Evolutionary conservation across 1,140 invertebrate genomes (phyloP), one percentile per base, ranked within the genome.

Genomic region (Drosophila arawakana): DNA sequence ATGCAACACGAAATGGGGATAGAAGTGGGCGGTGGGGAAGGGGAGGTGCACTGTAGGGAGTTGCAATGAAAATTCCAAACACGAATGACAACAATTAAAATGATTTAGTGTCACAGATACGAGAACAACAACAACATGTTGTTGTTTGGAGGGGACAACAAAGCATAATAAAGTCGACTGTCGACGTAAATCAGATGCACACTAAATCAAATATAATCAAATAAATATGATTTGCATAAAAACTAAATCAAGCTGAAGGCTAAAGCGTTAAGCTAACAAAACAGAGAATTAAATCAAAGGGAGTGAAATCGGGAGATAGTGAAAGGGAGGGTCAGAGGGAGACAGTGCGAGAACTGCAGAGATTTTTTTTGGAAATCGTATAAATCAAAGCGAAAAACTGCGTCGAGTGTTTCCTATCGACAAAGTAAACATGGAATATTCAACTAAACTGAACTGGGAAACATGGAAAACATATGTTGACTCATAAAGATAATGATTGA

Each of bases 151-250:
- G 5, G 18, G 41, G 41, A 47, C 35, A 67, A 61, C 49, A 69
- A 60, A 69, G 67, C 83, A 88, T 88, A 86, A 86, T 86, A 88
- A 86, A 83, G 69, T 88, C 76, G 30, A 66, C 79, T 88, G 79
- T 82, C 83, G 83, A 49, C 76, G 84, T 88, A 89, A 88, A 88
- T 88, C 83, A 88, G 84, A 49, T 55, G 44, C 49, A 72, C 80
- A 78, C 77, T 88, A 89, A 88, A 88, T 88, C 83, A 88, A 71
- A 80, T 59, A 62, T 79, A 77, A 77, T 86, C 84, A 88, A 88
- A 89, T 80, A 89, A 88, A 90, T 84, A 88, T 89, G 84, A 88
- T 88, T 88, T 88, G 85, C 84, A 88, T 88, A 88, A 84, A 83
- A 88, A 71, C 75, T 70, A 83, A 88, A 89, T 75, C 73, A 70